These are phyloP conservation scores for Periphyllus acericola DNA, from an alignment of 2,888 invertebrate genomes.

Conservation along the genomic window DNA sequence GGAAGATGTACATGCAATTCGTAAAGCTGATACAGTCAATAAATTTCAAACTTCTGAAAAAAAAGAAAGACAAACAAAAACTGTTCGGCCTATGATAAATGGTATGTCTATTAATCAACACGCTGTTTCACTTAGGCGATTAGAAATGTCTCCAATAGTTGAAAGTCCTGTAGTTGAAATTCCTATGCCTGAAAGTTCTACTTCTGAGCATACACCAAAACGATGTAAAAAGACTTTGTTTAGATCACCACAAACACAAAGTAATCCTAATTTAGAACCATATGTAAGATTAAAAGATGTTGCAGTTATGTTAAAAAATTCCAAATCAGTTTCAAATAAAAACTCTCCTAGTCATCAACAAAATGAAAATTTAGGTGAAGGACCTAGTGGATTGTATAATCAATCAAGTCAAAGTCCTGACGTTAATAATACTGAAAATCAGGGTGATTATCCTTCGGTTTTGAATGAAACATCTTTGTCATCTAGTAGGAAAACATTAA, in stretches of 20 bases:
- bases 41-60: not conserved
- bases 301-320: slow-evolving; percentile 27
- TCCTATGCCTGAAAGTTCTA: slow-evolving; percentile 25
- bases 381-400: not conserved
- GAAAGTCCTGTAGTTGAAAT: slow-evolving; percentile 12
- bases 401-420: not conserved
- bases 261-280: slow-evolving; percentile 8
- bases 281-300: slow-evolving; percentile 55
- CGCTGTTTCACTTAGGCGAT: not conserved
- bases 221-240: not conserved
- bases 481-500: not conserved
- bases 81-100: slow-evolving; percentile 23
- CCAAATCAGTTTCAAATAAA: slow-evolving; percentile 21
- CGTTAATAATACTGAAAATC: not conserved
- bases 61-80: slow-evolving; percentile 18
- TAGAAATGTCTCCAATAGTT: slow-evolving; percentile 33
- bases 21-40: not conserved
- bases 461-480: not conserved
- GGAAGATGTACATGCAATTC: slow-evolving; percentile 16
- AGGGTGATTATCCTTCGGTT: not conserved
- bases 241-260: not conserved
- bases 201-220: slow-evolving; percentile 24
- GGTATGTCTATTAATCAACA: not conserved
- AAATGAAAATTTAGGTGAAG: slow-evolving; percentile 17
- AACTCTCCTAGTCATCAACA: not conserved